These are phyloP conservation scores for Rhinichthys klamathensis DNA, from an alignment of 2,113 vertebrate genomes.

Conservation along the genomic window DNA sequence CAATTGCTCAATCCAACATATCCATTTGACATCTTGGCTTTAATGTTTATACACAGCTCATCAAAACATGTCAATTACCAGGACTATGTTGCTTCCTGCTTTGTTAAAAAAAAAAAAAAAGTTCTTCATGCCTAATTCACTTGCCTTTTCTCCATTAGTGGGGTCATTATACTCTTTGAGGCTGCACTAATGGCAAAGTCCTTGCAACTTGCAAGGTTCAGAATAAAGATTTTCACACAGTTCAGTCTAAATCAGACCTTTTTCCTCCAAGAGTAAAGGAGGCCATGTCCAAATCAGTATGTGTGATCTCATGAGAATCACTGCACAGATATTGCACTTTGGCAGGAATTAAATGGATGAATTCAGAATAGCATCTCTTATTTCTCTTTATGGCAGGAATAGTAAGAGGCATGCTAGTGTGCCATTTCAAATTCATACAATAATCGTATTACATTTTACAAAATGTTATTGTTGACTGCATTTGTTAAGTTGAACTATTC, in stretches of 20 bases:
- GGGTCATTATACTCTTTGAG: slow-evolving; percentile 58
- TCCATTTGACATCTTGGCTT: slow-evolving; percentile 10
- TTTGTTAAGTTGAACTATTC: neutral
- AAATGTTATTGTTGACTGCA: neutral
- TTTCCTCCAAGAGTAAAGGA: no score
- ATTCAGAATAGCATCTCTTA: no score
- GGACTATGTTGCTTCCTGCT: slow-evolving; percentile 55
- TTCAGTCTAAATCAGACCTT: no score
- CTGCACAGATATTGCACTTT: no score
- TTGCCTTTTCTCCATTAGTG: slow-evolving; percentile 65
- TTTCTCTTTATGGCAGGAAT: no score
- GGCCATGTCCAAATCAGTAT: no score
- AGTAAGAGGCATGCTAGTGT: no score
- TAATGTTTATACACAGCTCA: slow-evolving; percentile 62
- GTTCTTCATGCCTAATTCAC: slow-evolving; percentile 67
- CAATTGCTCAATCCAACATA: slow-evolving; percentile 25
- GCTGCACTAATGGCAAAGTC: neutral
- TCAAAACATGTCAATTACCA: slow-evolving; percentile 66
- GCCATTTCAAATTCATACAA: neutral
- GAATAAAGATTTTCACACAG: slow-evolving; percentile 27
- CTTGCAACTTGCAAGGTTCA: slow-evolving; percentile 35
- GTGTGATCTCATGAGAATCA: no score
- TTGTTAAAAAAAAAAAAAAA: slow-evolving; percentile 56
- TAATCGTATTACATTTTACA: neutral
- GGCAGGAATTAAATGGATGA: no score